Percentiles rank a stretch among this genome's conserved stretches.
Evolutionary conservation across 2,888 invertebrate genomes (phyloP).

Genomic region (Lordiphosa andalusiaca): DNA sequence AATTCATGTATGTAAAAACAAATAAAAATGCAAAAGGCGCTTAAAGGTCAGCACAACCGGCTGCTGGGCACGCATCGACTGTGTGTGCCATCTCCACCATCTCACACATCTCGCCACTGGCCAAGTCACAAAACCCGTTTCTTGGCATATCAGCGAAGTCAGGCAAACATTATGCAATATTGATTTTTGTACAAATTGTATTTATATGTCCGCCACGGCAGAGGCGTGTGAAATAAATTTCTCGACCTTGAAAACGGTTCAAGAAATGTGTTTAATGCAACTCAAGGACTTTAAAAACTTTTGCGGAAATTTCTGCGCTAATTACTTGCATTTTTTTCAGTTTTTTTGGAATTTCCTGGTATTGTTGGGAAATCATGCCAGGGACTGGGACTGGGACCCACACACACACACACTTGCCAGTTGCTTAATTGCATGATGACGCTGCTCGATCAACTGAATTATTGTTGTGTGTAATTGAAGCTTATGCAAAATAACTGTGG

Average conservation of each 20-base stretch:
- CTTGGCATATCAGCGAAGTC: constrained; percentile 19
- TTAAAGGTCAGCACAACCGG: constrained; percentile 70
- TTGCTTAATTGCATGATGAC: constrained; percentile 53
- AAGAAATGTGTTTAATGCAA: constrained; percentile 14
- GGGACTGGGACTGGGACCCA: too few species aligned
- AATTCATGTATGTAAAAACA: constrained; percentile 3
- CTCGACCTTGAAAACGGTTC: constrained; percentile 55
- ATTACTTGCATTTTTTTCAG: constrained; percentile 31
- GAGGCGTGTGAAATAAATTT: constrained; percentile 62
- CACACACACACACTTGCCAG: constrained; percentile 5
- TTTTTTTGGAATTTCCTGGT: constrained; percentile 47
- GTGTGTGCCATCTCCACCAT: constrained; percentile 1
- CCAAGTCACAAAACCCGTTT: constrained; percentile 55
- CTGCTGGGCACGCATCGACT: constrained; percentile 54
- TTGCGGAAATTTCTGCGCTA: constrained; percentile 19
- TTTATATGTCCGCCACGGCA: constrained; percentile 22
- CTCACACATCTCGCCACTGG: constrained; percentile 26
- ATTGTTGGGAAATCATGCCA: constrained; percentile 39
- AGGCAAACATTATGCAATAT: constrained; percentile 61
- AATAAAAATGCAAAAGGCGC: constrained; percentile 46
- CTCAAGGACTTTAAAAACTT: constrained; percentile 1
- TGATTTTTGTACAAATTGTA: constrained; percentile 43
- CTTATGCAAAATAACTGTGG: constrained; percentile 23
- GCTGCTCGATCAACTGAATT: constrained; percentile 32
- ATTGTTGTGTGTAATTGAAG: constrained; percentile 28